Base-by-base conservation (phyloP, 2,797 vertebrate species). In the Argentina silus region DNA sequence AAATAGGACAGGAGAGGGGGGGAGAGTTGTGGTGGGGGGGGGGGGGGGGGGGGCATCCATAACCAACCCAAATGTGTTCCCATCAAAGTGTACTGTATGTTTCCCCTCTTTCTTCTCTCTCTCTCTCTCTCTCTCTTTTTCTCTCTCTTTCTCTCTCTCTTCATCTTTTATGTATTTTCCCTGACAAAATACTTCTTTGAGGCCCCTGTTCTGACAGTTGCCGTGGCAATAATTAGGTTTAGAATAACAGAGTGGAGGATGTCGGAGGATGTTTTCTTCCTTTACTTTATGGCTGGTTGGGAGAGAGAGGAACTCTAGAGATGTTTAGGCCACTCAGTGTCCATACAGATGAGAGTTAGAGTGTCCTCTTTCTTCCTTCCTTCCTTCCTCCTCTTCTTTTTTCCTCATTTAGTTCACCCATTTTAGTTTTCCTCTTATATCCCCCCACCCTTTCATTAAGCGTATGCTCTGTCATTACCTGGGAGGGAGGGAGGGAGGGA, bases 81-180 rank as follows among this genome's bases (percentile, higher is more conserved):
- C 85, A 88, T 91, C 80, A 90, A 90, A 89, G 87, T 67, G 72
- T 86, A 85, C 75, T 67, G 72, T 86, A 85, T 76, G 81, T 81
- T 80, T 83, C 80, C 76, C 71, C 45, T 70, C 17, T 61, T 27
- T 15, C 60, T 27, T 69, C 61, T 51, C 8, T 48, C 53, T 73
- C 44, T 59, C 27, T 44, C 67, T 17, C 48, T 14, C 63, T 5
- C 62, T 66, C 72, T 73, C 65, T 0, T 42, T 17, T 11, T 17
- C 63, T 47, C 63, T 47, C 63, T 65, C 63, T 0, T 56, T 61
- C 21, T 23, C 45, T n/a, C 45, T 36, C 72, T 83, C 87, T 86
- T 88, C 72, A 87, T 90, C 79, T 89, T 90, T 86, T 82, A 88
- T 89, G 81, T 82, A 86, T 90, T 87, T 87, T 78, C 74, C 82